Conservation (phyloP, 2,113 vertebrate genomes). For the Eublepharis macularius region DNA sequence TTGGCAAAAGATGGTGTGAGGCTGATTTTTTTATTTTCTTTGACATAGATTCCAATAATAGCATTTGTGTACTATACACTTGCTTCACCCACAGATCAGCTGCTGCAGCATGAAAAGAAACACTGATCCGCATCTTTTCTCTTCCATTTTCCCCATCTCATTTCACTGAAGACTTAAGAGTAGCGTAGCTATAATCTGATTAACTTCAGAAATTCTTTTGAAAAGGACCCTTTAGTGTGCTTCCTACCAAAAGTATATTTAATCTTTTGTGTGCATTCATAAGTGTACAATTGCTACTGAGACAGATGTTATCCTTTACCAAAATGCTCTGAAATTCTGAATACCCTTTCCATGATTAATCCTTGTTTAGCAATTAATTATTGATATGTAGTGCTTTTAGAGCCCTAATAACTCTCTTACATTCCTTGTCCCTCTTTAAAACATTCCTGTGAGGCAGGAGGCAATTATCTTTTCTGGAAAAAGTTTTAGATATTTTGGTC, state of each 20-base stretch:
- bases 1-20: neutral
- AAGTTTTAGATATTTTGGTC: neutral
- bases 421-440: neutral
- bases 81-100: neutral
- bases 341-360: constrained; percentile 6
- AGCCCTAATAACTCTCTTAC: neutral
- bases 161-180: neutral
- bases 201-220: no score
- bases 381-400: constrained; percentile 1
- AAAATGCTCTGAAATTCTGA: neutral
- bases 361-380: neutral
- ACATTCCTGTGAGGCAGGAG: neutral
- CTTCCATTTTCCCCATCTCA: neutral
- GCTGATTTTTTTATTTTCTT: no score
- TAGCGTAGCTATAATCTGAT: neutral
- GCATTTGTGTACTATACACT: neutral
- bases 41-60: neutral
- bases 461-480: neutral
- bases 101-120: neutral
- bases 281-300: neutral
- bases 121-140: neutral
- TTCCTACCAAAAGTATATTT: neutral
- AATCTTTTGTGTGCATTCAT: neutral
- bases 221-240: neutral
- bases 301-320: neutral